Conservation (phyloP, 2,797 vertebrate genomes). For the Ambastaia sidthimunki region DNA sequence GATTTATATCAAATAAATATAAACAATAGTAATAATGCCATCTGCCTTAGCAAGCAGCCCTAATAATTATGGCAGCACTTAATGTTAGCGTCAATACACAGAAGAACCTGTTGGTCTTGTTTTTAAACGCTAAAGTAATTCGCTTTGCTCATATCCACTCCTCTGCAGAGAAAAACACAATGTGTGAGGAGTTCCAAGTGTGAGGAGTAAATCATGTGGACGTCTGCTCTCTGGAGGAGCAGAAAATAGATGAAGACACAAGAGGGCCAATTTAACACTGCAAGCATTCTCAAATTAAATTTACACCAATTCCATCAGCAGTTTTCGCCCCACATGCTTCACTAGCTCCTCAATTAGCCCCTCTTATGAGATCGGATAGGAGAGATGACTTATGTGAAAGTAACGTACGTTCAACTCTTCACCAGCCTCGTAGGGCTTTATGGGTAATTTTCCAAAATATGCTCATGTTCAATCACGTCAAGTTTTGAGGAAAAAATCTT, state of each 20-base stretch:
- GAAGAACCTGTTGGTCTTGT: constrained; percentile 13
- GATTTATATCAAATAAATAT: too few species aligned
- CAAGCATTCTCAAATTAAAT: constrained; percentile 51
- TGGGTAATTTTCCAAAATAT: too few species aligned
- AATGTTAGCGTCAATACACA: neutral
- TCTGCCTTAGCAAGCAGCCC: too few species aligned
- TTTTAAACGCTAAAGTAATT: neutral
- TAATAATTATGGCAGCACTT: neutral
- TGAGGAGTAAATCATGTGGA: constrained; percentile 42
- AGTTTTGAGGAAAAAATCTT: too few species aligned
- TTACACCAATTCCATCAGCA: constrained; percentile 50
- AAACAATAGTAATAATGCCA: neutral
- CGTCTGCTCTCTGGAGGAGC: constrained; percentile 37
- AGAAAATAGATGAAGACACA: constrained; percentile 48
- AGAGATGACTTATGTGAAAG: constrained; percentile 25
- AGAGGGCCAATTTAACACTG: constrained; percentile 50
- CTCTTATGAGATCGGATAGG: constrained; percentile 32
- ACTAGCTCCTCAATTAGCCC: constrained; percentile 45
- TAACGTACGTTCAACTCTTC: constrained; percentile 2
- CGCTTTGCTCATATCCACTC: constrained; percentile 9
- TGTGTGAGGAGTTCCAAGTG: constrained; percentile 8
- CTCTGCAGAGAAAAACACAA: constrained; percentile 13
- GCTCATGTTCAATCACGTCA: too few species aligned
- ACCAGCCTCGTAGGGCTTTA: neutral
- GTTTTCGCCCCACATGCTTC: constrained; percentile 39